Evolutionary conservation across 2,888 invertebrate species (phyloP), one percentile per base, ranked within the genome.

Genomic region (Drosophila recens): DNA sequence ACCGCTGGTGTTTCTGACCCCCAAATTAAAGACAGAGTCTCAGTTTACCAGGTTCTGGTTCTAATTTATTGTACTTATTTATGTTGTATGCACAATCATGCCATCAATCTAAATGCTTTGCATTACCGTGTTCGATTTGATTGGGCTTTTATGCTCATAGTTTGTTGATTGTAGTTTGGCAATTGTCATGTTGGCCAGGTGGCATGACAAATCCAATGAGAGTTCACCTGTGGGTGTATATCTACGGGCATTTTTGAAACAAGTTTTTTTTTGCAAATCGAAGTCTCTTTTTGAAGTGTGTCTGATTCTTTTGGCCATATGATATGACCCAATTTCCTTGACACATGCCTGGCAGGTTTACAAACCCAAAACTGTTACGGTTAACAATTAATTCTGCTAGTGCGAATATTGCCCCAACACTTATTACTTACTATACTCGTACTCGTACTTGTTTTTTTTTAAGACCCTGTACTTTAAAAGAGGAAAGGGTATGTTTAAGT

Each of bases 271-370:
- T 54, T 9, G 38, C 46, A 57, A 57, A 46, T 46, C 46, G 13
- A 20, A 20, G 43, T 15, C 45, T 54, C 40, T 54, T 62, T 54
- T 66, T 45, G 30, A 45, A 68, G 66, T 65, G 45, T 78, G 62
- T 70, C 57, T 54, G 73, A 72, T 89, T 84, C 83, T 87, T 66
- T 72, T 89, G 62, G 72, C 59, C 73, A 71, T 65, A 82, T 72
- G 59, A 63, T 69, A 63, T 87, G 87, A 90, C 87, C 87, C 80
- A 90, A 90, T 89, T 87, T 89, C 89, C 88, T 89, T 87, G 87
- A 87, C 90, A 87, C 77, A 89, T 87, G 87, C 90, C 87, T 87
- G 80, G 82, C 82, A 90, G 88, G 80, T 89, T 87, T 89, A 74
- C 87, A 89, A 70, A 75, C 57, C 70, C 74, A 81, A 80, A 80